Evolutionary conservation across 2,888 invertebrate species (phyloP).

Genomic region (Eupsilia transversa): DNA sequence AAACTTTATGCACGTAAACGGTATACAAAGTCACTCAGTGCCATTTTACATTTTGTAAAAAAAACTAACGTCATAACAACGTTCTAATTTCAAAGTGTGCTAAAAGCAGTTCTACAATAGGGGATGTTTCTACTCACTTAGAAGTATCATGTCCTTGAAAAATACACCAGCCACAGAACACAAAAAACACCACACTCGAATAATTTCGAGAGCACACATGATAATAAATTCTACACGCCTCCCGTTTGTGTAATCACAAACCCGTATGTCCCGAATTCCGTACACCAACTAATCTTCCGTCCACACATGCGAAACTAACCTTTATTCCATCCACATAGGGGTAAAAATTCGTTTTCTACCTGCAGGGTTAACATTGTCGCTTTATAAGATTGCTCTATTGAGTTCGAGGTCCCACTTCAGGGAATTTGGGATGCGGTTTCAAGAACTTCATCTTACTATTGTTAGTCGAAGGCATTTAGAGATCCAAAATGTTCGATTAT

Average conservation of each 20-base stretch:
- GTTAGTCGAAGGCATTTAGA: constrained; percentile 60
- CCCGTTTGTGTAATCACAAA: constrained; percentile 49
- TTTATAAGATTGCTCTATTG: constrained; percentile 71
- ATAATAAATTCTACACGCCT: constrained; percentile 42
- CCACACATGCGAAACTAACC: constrained; percentile 40
- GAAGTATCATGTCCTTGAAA: neutral
- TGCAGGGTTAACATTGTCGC: constrained; percentile 60
- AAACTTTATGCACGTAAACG: neutral
- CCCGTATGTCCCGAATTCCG: constrained; percentile 60
- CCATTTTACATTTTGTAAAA: neutral
- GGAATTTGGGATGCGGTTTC: constrained; percentile 71
- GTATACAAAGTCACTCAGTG: neutral
- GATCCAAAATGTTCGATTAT: constrained; percentile 42
- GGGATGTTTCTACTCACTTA: neutral
- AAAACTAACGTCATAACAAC: neutral
- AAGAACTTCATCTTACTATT: constrained; percentile 67
- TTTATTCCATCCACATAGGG: constrained; percentile 22
- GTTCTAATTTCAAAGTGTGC: neutral
- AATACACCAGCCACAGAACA: constrained; percentile 5
- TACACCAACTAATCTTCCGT: constrained; percentile 16
- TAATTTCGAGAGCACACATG: constrained; percentile 36
- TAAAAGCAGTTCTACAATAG: neutral
- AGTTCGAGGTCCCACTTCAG: constrained; percentile 72
- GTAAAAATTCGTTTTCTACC: neutral
- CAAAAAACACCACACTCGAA: constrained; percentile 30